Base-by-base conservation (phyloP, 2,113 vertebrate species). In the Ctenodactylus gundi region DNA sequence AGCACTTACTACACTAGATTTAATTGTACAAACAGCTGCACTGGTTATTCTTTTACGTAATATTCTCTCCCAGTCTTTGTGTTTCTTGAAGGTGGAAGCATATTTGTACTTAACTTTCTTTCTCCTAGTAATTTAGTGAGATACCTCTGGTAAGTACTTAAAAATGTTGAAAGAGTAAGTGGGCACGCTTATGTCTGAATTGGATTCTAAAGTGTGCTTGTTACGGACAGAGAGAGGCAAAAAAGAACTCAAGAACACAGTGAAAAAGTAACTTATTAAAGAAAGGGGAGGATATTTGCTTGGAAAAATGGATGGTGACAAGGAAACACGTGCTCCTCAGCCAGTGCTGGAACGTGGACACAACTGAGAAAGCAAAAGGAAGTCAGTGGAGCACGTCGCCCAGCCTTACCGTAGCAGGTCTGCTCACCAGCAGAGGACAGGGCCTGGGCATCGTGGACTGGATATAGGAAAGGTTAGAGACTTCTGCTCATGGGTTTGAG, bases 101-200 rank as follows among this genome's bases (percentile, higher is more conserved):
- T 23, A 34, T 85, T 94, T 73, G 55, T 78, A 67, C 60, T 70
- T 83, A 77, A 90, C n/a, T 85, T 81, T 85, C 3, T 88, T 4
- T 80, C 39, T 90, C 67, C 75, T 46, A 75, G 46, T 92, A 82
- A 83, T 82, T 68, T 9, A 93, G 39, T 36, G 34, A 83, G n/a
- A 53, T 68, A 39, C 3, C 49, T 9, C 57, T 76, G 4, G 9
- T 77, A 83, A 53, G 10, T 77, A 7, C 41, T 73, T 31, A 31
- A 85, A 95, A 90, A 75, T 86, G 27, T 51, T 87, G 11, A 27
- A 76, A 82, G 82, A 85, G 36, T 78, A 57, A 94, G 39, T 90
- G 75, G 49, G 4, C 23, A 39, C 88, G 68, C 58, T 92, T 73
- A 51, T 11, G 20, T 39, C n/a, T 60, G 44, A 85, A 23, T 12